Evolutionary conservation across 1,140 invertebrate genomes (phyloP).

Genomic region (Platyura marginata): DNA sequence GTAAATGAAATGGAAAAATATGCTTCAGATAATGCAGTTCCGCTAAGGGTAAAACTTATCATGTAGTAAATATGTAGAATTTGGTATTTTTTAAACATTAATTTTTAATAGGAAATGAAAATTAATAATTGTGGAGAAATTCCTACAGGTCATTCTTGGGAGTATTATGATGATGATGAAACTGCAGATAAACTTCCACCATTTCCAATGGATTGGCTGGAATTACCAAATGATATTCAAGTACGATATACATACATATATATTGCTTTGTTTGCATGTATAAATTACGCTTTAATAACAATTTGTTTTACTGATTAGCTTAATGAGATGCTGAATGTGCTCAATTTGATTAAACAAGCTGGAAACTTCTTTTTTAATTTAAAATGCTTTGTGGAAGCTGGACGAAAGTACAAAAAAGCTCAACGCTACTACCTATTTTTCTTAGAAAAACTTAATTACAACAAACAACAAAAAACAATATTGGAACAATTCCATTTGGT

Average conservation of each 20-base stretch:
- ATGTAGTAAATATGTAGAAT: no score
- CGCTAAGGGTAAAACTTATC: constrained; percentile 36
- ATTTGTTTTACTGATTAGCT: constrained; percentile 18
- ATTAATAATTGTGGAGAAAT: constrained; percentile 59
- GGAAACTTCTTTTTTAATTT: constrained; percentile 49
- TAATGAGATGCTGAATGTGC: constrained; percentile 21
- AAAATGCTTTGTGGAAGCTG: constrained; percentile 36
- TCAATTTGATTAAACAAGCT: constrained; percentile 43
- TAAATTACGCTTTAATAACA: background rate
- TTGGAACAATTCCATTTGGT: constrained; percentile 15
- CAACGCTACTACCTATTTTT: constrained; percentile 44
- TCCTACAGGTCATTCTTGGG: constrained; percentile 36
- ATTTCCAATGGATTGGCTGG: constrained; percentile 54
- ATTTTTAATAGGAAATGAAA: constrained; percentile 31
- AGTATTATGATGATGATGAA: constrained; percentile 44
- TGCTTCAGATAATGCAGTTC: constrained; percentile 31
- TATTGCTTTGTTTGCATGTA: background rate
- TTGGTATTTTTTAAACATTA: no score
- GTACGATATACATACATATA: constrained; percentile 14
- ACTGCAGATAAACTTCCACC: constrained; percentile 47
- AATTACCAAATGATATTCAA: constrained; percentile 16
- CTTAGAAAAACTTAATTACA: constrained; percentile 8
- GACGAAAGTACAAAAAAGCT: constrained; percentile 55
- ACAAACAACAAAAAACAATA: constrained; percentile 3
- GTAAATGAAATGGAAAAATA: constrained; percentile 43